Evolutionary conservation across 2,113 vertebrate species (phyloP).

Genomic region (Corythaixoides concolor): DNA sequence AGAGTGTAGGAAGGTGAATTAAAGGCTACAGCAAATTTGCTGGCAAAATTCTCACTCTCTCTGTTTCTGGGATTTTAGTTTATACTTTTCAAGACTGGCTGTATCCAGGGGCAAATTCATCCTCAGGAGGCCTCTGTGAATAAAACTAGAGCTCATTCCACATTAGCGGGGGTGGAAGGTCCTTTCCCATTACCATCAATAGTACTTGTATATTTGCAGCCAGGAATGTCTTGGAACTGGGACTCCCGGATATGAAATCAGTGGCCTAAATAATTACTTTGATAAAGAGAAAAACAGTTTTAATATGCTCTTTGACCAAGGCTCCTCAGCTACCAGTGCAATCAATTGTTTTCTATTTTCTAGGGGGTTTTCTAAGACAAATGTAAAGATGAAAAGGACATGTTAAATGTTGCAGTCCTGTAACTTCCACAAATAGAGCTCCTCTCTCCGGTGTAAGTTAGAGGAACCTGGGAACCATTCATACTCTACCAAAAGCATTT

Average conservation of each 20-base stretch:
- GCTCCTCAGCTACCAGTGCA: not conserved
- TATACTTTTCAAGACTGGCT: accelerated
- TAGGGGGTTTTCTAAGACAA: not conserved
- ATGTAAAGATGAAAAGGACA: not conserved
- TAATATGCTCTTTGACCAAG: not conserved
- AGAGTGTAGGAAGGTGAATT: not conserved
- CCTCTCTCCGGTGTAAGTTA: not conserved
- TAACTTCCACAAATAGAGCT: not conserved
- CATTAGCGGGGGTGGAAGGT: not conserved
- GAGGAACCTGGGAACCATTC: not conserved
- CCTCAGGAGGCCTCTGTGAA: not conserved
- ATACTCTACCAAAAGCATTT: not conserved
- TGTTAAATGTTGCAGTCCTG: not conserved
- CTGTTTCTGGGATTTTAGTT: not conserved
- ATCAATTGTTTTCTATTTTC: not conserved
- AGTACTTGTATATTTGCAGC: not conserved
- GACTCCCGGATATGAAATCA: not conserved
- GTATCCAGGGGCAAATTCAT: not conserved
- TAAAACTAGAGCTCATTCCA: not conserved
- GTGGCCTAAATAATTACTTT: not conserved
- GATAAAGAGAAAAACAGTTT: not conserved
- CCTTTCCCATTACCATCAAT: not conserved
- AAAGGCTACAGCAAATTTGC: not conserved
- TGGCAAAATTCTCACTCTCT: not conserved
- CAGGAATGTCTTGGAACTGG: not conserved